phyloP scores from a whole-genome alignment of 2,888 invertebrate genomes.

The Plagiodera versicolora region DNA sequence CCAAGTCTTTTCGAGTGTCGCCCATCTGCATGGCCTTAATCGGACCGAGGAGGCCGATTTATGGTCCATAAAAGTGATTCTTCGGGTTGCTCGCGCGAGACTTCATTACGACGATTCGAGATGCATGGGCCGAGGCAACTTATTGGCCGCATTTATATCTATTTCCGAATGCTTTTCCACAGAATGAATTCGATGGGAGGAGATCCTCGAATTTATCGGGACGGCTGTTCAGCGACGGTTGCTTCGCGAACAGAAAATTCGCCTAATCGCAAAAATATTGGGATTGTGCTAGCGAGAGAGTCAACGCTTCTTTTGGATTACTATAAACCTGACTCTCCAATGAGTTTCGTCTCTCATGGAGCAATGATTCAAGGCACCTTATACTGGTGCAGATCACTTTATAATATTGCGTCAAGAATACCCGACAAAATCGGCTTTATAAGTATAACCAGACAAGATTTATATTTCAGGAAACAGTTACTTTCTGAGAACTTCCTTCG shows the following conservation, averaged over 20 bases:
- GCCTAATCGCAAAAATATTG: background rate
- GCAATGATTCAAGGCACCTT: no score
- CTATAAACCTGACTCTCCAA: no score
- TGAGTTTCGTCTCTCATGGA: no score
- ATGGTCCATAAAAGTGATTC: constrained; percentile 52
- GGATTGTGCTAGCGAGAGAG: background rate
- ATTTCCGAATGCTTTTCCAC: constrained; percentile 46
- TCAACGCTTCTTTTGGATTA: no score
- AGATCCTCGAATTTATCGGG: background rate
- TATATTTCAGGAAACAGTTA: no score
- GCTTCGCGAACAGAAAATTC: background rate
- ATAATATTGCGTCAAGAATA: no score
- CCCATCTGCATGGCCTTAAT: constrained; percentile 53
- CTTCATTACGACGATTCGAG: constrained; percentile 54
- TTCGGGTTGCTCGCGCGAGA: constrained; percentile 50
- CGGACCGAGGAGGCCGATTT: constrained; percentile 44
- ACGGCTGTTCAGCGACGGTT: background rate
- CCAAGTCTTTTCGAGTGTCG: no score
- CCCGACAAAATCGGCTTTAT: no score
- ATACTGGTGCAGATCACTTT: no score
- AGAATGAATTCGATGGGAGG: background rate
- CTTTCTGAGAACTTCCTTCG: no score
- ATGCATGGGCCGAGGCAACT: constrained; percentile 50
- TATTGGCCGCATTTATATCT: constrained; percentile 54
- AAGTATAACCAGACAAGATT: no score